Base-by-base conservation (phyloP, 2,888 invertebrate genomes). In the Pammene aurita region DNA sequence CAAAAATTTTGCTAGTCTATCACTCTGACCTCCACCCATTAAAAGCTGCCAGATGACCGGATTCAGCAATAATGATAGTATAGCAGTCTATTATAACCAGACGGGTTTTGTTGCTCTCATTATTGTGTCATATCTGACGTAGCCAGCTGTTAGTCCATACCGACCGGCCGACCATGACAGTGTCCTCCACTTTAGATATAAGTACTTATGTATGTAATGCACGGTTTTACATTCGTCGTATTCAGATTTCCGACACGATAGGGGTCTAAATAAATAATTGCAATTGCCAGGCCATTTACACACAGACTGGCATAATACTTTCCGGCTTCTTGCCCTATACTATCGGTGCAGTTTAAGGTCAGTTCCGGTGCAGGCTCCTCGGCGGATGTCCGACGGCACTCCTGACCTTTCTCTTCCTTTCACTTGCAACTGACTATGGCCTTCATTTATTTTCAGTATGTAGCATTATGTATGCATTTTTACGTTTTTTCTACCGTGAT, bases 321-420 rank as follows among this genome's bases (percentile, higher is more conserved):
- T 41, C 38, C 62, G 61, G 55, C 55, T 34, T 44, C 44, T 46
- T 62, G 34, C 54, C 18, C 35, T 5, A 14, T 44, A 55, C 41
- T 56, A 62, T 26, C 48, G 1, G 46, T 56, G 34, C 62, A 67
- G 67, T 63, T 63, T 57, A 68, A 63, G 68, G 68, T 68, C 64
- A 68, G 58, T 58, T 68, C 68, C 64, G 57, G 14, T 11, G 58
- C 63, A 46, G 63, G 50, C 57, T 34, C 58, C 57, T 52, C 62
- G 46, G n/a, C 74, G 74, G 75, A 76, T 64, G 67, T 76, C 76
- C 75, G 75, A 64, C 71, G 64, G 66, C 71, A 62, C 66, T 44
- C 55, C 56, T 57, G 67, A 71, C 71, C 72, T 72, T 72, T 70
- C 62, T 48, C 67, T 71, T 73, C 73, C 72, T 74, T 70, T 67